Base-by-base conservation (phyloP, 1,140 invertebrate species). In the Bombus cullumanus region DNA sequence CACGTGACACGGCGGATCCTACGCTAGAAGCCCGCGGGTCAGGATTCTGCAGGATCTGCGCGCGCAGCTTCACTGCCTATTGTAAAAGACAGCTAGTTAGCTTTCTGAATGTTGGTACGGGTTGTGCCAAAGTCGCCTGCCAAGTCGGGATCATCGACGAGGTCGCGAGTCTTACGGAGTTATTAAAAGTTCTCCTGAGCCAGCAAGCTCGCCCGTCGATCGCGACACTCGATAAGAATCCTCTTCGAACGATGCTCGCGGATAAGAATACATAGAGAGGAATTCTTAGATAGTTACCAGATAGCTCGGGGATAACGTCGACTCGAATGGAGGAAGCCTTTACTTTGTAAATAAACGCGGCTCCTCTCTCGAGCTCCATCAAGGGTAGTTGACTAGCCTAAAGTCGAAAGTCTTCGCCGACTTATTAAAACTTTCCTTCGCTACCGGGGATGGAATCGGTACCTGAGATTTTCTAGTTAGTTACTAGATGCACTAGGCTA, bases 41-140 rank as follows among this genome's bases (percentile, higher is more conserved):
- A 86, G 84, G 62, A 89, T 81, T 88, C 75, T 75, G 88, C 83
- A 75, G 87, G 84, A 83, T 9, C 1, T 89, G 88, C 87, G 76
- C 84, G 88, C 84, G 87, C 84, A 88, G 28, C 76, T 64, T 5
- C 28, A 8, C 13, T 41, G 62, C 4, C 28, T 72, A 59, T 62
- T 47, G 25, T 59, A 43, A 62, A 83, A 79, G 69, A 41, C 47
- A 47, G 31, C 59, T 66, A 47, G 66, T 76, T 57, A 39, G n/a
- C 28, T 12, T 39, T 57, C 12, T 34, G 64, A 62, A 59, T 10
- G 28, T 72, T 71, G 10, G 31, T n/a, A 31, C 31, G 43, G 15
- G n/a, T n/a, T 10, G 25, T 68, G 62, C 31, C 62, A 66, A 71
- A 62, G 66, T 71, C 66, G 39, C 28, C 25, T 72, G 69, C 69